Percentiles rank a stretch among this genome's conserved stretches.
These are phyloP conservation scores for Macrochelys suwanniensis DNA, from an alignment of 2,797 vertebrate genomes.

Conservation along the genomic window DNA sequence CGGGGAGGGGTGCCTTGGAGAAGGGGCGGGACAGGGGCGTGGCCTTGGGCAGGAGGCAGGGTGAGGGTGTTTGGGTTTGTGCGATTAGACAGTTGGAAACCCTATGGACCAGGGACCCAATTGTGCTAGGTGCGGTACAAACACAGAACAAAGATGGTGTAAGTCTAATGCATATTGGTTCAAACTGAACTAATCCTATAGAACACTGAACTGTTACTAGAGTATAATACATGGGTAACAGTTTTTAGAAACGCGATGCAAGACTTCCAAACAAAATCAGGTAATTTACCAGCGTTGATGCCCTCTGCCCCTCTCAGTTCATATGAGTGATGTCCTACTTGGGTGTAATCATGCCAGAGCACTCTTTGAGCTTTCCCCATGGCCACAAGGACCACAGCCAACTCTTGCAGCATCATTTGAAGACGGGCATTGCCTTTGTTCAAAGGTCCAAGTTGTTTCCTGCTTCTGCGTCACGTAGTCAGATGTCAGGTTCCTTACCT, in stretches of 20 bases:
- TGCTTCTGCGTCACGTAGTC: neutral
- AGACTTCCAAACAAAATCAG: neutral
- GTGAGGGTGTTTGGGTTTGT: too few species aligned
- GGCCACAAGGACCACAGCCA: neutral
- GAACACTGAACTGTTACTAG: neutral
- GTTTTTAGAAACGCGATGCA: neutral
- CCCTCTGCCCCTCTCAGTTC: neutral
- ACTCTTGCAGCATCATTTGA: constrained; percentile 20
- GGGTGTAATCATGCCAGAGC: neutral
- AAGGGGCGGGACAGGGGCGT: too few species aligned
- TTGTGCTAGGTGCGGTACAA: neutral
- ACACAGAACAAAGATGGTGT: neutral
- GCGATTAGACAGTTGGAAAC: too few species aligned
- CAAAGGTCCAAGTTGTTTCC: constrained; percentile 36
- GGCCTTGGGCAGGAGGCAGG: too few species aligned
- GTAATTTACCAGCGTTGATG: neutral
- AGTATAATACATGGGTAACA: neutral
- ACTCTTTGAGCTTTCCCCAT: neutral
- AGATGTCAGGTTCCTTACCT: constrained; percentile 31
- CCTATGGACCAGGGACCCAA: neutral
- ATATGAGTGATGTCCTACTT: neutral
- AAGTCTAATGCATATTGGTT: neutral
- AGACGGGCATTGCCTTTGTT: neutral
- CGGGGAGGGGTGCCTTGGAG: too few species aligned
- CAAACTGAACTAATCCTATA: neutral